Evolutionary conservation across 2,888 invertebrate genomes (phyloP).

Genomic region (Rugalucina vietnamica): DNA sequence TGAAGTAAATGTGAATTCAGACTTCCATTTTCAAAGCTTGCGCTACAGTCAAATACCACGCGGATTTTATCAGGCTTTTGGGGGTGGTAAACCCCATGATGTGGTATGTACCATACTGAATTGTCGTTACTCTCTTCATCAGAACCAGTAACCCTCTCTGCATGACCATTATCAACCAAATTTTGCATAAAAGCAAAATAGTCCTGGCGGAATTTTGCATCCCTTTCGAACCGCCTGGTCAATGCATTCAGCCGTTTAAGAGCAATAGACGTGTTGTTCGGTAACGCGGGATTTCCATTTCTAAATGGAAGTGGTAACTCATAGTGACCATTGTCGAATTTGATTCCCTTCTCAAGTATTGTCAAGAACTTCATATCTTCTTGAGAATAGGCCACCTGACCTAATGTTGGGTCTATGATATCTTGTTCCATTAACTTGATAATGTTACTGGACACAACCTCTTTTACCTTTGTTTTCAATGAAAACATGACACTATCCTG

Average conservation of each 20-base stretch:
- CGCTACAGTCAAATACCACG: slow-evolving; percentile 58
- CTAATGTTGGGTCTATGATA: not conserved
- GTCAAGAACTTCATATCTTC: slow-evolving; percentile 29
- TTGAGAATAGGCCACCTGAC: not conserved
- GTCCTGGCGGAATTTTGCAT: slow-evolving; percentile 2
- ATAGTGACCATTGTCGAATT: slow-evolving; percentile 22
- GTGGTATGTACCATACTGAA: slow-evolving; percentile 39
- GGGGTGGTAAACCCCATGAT: slow-evolving; percentile 39
- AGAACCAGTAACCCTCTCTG: slow-evolving; percentile 15
- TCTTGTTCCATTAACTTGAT: not conserved
- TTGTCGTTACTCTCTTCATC: not conserved
- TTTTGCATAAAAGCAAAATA: slow-evolving; percentile 25
- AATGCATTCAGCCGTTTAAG: slow-evolving; percentile 14
- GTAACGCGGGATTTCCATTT: not conserved
- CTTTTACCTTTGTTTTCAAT: not conserved
- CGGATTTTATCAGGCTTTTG: slow-evolving; percentile 19
- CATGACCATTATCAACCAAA: slow-evolving; percentile 20
- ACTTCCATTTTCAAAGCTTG: slow-evolving; percentile 13
- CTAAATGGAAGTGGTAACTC: slow-evolving; percentile 48
- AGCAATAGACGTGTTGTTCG: slow-evolving; percentile 40
- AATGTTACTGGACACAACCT: not conserved
- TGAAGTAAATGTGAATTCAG: slow-evolving; percentile 43
- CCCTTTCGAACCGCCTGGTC: not conserved
- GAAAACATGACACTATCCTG: not conserved
- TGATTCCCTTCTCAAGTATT: not conserved